Percentiles rank a stretch among this genome's conserved stretches.
Evolutionary conservation across 2,797 vertebrate species (phyloP).

Genomic region (Merluccius polli): DNA sequence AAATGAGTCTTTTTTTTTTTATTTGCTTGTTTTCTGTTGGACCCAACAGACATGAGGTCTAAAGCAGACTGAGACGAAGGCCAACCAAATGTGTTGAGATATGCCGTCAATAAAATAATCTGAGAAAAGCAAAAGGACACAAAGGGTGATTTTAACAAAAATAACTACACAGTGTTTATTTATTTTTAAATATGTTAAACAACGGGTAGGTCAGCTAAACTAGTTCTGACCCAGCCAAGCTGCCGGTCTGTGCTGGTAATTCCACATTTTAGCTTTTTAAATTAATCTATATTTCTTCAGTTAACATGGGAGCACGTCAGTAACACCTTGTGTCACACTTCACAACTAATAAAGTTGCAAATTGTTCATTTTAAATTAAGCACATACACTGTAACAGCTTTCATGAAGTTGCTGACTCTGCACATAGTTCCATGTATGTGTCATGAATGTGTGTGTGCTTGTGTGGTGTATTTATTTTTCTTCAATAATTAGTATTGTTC

Average conservation of each 20-base stretch:
- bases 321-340: neutral
- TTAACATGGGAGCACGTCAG: neutral
- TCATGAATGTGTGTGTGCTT: neutral
- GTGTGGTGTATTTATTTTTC: neutral
- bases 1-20: neutral
- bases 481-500: neutral
- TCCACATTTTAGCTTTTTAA: neutral
- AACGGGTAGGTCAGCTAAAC: neutral
- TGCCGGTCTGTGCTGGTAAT: neutral
- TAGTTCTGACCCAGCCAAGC: constrained; percentile 1
- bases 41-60: neutral
- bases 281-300: neutral
- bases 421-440: neutral
- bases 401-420: neutral
- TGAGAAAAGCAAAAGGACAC: neutral
- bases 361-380: neutral
- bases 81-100: neutral
- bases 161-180: neutral
- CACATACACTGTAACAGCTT: neutral
- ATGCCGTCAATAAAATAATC: neutral
- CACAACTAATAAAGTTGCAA: neutral
- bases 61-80: neutral
- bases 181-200: neutral
- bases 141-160: neutral
- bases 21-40: neutral